Percentiles rank a stretch among this genome's conserved stretches.
Evolutionary conservation across 2,888 invertebrate species (phyloP).

Genomic region (Malthinus flaveolus): DNA sequence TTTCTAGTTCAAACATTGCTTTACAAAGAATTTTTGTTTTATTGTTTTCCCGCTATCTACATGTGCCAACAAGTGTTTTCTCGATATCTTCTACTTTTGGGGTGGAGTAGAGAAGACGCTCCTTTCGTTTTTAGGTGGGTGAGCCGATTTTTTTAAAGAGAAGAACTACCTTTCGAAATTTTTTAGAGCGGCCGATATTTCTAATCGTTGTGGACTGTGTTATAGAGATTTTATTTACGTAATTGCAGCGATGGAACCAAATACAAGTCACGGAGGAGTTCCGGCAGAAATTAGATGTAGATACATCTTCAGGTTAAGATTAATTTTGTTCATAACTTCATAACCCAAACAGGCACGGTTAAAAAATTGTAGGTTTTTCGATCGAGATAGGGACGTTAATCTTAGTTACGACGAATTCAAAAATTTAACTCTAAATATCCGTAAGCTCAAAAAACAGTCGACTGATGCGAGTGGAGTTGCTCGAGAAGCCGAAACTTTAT

Average conservation of each 20-base stretch:
- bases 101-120: slow-evolving; percentile 58
- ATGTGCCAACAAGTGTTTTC: slow-evolving; percentile 62
- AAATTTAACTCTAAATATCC: slow-evolving; percentile 60
- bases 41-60: slow-evolving; percentile 60
- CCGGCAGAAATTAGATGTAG: slow-evolving; percentile 70
- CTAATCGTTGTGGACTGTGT: slow-evolving; percentile 58
- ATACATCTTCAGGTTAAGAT: slow-evolving; percentile 65
- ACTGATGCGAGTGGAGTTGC: slow-evolving; percentile 59
- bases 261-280: slow-evolving; percentile 64
- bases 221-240: slow-evolving; percentile 64
- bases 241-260: slow-evolving; percentile 66
- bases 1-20: slow-evolving; percentile 61
- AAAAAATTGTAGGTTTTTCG: slow-evolving; percentile 59
- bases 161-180: too few relatives aligned
- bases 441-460: slow-evolving; percentile 58
- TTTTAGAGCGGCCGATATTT: slow-evolving; percentile 61
- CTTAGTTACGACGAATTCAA: slow-evolving; percentile 64
- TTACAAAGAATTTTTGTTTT: slow-evolving; percentile 60
- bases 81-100: slow-evolving; percentile 60
- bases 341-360: not conserved
- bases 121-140: slow-evolving; percentile 56
- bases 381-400: slow-evolving; percentile 58
- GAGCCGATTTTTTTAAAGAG: not conserved
- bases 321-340: not conserved
- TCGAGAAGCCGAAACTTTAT: slow-evolving; percentile 57